These are phyloP conservation scores for Charaxes varanes DNA, from an alignment of 1,140 invertebrate genomes.

Conservation along the genomic window DNA sequence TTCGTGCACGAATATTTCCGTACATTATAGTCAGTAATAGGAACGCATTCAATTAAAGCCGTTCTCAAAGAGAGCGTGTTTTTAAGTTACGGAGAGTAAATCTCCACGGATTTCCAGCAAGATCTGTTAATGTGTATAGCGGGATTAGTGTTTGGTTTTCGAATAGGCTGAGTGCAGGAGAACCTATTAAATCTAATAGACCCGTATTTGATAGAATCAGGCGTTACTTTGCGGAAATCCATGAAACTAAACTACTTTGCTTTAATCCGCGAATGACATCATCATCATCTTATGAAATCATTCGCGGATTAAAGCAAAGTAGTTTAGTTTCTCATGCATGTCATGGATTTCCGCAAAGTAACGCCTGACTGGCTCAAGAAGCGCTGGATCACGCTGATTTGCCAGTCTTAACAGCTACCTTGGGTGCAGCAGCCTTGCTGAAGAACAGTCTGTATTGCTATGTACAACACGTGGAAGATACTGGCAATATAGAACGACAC, in stretches of 20 bases:
- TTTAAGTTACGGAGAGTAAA: constrained; percentile 32
- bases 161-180: constrained; percentile 20
- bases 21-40: constrained; percentile 18
- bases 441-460: constrained; percentile 86
- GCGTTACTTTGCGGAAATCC: too few species aligned
- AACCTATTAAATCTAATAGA: too few species aligned
- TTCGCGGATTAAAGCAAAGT: too few species aligned
- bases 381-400: constrained; percentile 87
- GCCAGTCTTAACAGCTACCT: constrained; percentile 83
- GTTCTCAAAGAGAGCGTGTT: constrained; percentile 42
- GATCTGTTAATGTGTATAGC: constrained; percentile 62
- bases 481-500: constrained; percentile 47
- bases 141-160: constrained; percentile 61
- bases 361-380: constrained; percentile 85
- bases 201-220: too few species aligned
- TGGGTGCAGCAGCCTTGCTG: constrained; percentile 84
- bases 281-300: too few species aligned
- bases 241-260: too few species aligned
- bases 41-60: constrained; percentile 44
- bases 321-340: too few species aligned
- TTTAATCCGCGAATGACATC: too few species aligned
- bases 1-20: constrained; percentile 11
- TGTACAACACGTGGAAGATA: constrained; percentile 74
- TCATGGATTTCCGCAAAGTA: too few species aligned
- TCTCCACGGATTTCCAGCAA: constrained; percentile 33